Evolutionary conservation across 2,888 invertebrate genomes (phyloP).

Genomic region (Cheilosia pagana): DNA sequence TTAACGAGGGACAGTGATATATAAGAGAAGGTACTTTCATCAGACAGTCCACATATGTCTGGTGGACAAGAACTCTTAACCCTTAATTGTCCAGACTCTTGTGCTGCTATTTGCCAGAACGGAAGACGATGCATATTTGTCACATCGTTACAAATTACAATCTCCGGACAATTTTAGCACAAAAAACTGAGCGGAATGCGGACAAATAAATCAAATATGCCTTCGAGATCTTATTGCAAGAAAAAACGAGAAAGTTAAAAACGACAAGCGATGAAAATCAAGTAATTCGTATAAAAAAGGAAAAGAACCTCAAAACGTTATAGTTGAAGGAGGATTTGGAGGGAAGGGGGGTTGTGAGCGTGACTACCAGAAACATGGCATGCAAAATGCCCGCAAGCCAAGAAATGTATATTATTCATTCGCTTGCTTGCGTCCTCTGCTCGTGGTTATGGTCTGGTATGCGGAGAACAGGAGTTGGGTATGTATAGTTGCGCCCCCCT

Average conservation of each 20-base stretch:
- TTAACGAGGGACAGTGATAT: slow-evolving; percentile 10
- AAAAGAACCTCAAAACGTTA: neutral
- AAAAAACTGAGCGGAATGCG: slow-evolving; percentile 5
- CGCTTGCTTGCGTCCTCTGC: slow-evolving; percentile 16
- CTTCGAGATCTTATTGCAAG: slow-evolving; percentile 13
- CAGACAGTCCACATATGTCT: neutral
- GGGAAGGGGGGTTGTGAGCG: too few relatives aligned
- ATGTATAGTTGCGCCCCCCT: neutral
- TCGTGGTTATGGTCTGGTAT: slow-evolving; percentile 4
- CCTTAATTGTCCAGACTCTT: slow-evolving; percentile 39
- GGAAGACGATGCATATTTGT: slow-evolving; percentile 37
- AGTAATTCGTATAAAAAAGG: slow-evolving; percentile 23
- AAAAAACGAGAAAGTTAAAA: neutral
- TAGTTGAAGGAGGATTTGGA: neutral
- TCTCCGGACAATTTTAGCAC: slow-evolving; percentile 14
- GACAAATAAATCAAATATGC: slow-evolving; percentile 52
- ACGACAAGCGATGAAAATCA: slow-evolving; percentile 36
- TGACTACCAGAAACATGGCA: slow-evolving; percentile 33
- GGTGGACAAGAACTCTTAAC: slow-evolving; percentile 22
- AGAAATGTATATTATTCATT: slow-evolving; percentile 59
- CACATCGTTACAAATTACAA: slow-evolving; percentile 44
- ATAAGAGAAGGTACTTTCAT: neutral
- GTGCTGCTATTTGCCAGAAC: slow-evolving; percentile 12
- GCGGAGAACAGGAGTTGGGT: slow-evolving; percentile 16
- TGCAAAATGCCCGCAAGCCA: slow-evolving; percentile 69